A percentile compares a stretch with the other conserved stretches of the same genome.
These are phyloP conservation scores for Tetragnatha versicolor DNA, from an alignment of 1,140 invertebrate genomes.

Conservation along the genomic window DNA sequence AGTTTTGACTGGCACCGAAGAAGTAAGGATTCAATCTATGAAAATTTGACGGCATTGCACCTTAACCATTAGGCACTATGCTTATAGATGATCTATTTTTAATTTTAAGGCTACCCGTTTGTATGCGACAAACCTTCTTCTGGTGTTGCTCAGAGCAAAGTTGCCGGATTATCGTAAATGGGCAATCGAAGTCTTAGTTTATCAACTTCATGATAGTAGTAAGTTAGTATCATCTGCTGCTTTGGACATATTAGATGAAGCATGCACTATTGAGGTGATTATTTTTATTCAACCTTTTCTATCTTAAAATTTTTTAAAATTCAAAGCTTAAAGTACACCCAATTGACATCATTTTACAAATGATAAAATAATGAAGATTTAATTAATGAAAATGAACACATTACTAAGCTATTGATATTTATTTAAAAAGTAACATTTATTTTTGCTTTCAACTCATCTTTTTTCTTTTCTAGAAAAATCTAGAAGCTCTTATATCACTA, in stretches of 20 bases:
- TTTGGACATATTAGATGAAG: constrained; percentile 86
- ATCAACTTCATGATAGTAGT: constrained; percentile 81
- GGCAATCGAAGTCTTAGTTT: constrained; percentile 82
- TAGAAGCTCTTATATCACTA: constrained; percentile 78
- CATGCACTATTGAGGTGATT: constrained; percentile 80
- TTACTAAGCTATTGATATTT: neutral
- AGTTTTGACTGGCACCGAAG: constrained; percentile 64
- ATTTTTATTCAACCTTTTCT: neutral
- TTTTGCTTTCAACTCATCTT: neutral
- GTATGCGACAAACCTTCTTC: constrained; percentile 89
- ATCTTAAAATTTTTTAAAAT: neutral
- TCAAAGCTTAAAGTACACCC: neutral
- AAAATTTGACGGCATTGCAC: neutral
- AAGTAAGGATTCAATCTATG: constrained; percentile 60
- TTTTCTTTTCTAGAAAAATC: constrained; percentile 70
- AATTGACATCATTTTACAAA: too few species aligned
- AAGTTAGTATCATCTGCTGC: constrained; percentile 77
- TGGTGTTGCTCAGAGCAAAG: constrained; percentile 80
- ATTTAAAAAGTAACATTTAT: neutral
- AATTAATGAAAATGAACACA: too few species aligned
- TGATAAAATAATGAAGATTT: too few species aligned
- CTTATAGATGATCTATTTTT: constrained; percentile 2
- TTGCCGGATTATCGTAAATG: constrained; percentile 70
- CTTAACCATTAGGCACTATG: neutral
- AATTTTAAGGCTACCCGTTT: constrained; percentile 77